A percentile compares a stretch with the other conserved stretches of the same genome.
Conservation (phyloP, 2,113 vertebrate species). For the Fukomys damarensis region DNA sequence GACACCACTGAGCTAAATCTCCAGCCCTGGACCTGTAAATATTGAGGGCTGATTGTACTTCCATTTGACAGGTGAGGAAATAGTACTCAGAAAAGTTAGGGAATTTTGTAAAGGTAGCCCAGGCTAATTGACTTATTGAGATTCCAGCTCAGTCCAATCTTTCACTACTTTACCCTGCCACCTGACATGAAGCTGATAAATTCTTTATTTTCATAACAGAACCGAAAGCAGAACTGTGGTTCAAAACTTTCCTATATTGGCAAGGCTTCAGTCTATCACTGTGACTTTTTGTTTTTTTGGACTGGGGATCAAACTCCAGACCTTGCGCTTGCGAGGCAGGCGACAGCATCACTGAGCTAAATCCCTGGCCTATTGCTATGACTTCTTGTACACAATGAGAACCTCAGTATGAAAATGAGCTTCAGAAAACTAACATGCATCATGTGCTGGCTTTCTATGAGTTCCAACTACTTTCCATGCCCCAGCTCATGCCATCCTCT, state of each 20-base stretch:
- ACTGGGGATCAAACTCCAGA: too few relatives aligned
- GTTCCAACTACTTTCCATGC: background rate
- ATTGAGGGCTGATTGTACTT: background rate
- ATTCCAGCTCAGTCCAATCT: background rate
- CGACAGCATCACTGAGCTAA: too few relatives aligned
- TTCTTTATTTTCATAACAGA: slow-evolving; percentile 56
- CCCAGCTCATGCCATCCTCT: background rate
- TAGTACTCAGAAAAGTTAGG: background rate
- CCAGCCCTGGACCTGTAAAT: background rate
- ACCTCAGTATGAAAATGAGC: background rate
- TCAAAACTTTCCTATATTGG: slow-evolving; percentile 40
- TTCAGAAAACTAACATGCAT: background rate
- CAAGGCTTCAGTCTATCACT: slow-evolving; percentile 1
- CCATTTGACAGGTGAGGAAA: background rate
- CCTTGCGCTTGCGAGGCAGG: too few relatives aligned
- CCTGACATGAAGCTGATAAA: background rate
- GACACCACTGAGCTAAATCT: too few relatives aligned
- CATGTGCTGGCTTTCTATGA: rapidly evolving
- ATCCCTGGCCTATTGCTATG: background rate
- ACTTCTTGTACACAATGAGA: background rate
- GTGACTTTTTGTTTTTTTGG: background rate
- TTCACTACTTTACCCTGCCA: background rate
- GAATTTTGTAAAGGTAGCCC: background rate
- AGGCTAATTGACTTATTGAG: background rate
- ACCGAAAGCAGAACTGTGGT: slow-evolving; percentile 71